Evolutionary conservation across 2,797 vertebrate species (phyloP).

Genomic region (Dipus sagitta): DNA sequence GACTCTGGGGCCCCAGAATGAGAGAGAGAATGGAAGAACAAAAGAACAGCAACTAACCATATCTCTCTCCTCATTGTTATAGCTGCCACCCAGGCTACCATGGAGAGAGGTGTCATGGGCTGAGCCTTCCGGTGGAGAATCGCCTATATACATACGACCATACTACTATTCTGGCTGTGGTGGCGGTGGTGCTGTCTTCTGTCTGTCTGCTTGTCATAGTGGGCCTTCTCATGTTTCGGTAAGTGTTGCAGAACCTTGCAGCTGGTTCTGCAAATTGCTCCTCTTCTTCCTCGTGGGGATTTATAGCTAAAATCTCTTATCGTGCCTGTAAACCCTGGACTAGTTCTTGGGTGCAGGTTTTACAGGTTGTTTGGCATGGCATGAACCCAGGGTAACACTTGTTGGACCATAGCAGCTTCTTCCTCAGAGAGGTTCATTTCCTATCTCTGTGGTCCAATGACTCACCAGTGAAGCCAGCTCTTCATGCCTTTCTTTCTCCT

Average conservation of each 20-base stretch:
- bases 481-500: slow-evolving; percentile 2
- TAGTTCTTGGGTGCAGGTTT: neutral
- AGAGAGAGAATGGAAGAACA: neutral
- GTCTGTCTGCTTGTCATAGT: slow-evolving; percentile 96
- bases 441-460: neutral
- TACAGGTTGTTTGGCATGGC: neutral
- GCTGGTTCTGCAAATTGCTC: neutral
- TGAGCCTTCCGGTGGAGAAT: slow-evolving; percentile 90
- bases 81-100: slow-evolving; percentile 94
- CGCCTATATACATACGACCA: slow-evolving; percentile 91
- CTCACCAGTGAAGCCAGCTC: neutral
- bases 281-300: neutral
- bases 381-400: neutral
- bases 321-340: neutral
- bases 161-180: slow-evolving; percentile 95
- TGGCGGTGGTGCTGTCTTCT: slow-evolving; percentile 95
- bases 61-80: slow-evolving; percentile 57
- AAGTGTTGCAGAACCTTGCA: slow-evolving; percentile 53
- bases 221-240: slow-evolving; percentile 96
- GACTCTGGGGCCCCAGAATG: neutral
- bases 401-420: neutral
- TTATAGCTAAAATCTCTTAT: neutral
- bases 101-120: slow-evolving; percentile 93
- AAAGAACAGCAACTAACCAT: neutral
- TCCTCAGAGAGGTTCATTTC: slow-evolving; percentile 33